Percentiles rank a stretch among this genome's conserved stretches.
Conservation (phyloP, 2,113 vertebrate genomes). For the Tetrao urogallus region DNA sequence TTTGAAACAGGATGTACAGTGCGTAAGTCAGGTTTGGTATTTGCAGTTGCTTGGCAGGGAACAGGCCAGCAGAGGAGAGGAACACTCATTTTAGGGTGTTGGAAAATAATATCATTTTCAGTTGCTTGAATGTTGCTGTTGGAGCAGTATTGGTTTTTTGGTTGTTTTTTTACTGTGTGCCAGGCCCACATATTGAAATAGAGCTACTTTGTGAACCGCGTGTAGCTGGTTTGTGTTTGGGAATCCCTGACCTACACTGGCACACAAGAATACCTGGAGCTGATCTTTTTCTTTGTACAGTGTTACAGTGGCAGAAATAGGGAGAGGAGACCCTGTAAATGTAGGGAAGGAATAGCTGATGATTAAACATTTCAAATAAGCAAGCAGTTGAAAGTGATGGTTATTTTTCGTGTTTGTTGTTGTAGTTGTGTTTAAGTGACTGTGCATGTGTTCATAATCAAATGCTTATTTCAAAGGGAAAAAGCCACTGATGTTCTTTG, state of each 20-base stretch:
- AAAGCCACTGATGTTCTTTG: too few relatives aligned
- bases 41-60: background rate
- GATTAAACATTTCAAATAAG: background rate
- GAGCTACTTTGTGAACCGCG: background rate
- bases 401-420: background rate
- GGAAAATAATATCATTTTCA: background rate
- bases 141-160: background rate
- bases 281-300: background rate
- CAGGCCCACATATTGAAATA: background rate
- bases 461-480: background rate
- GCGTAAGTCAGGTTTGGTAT: background rate
- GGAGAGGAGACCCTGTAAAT: accelerated
- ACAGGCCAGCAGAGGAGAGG: background rate
- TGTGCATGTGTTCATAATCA: background rate
- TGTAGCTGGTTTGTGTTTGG: background rate
- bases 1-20: too few relatives aligned
- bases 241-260: background rate
- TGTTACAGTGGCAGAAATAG: background rate
- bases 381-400: background rate
- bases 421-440: background rate
- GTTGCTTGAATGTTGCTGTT: background rate
- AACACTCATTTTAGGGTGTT: background rate
- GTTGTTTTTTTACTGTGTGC: background rate
- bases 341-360: background rate
- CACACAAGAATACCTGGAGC: background rate